phyloP scores from a whole-genome alignment of 2,888 invertebrate genomes.

The Cosmorhoe ocellata region DNA sequence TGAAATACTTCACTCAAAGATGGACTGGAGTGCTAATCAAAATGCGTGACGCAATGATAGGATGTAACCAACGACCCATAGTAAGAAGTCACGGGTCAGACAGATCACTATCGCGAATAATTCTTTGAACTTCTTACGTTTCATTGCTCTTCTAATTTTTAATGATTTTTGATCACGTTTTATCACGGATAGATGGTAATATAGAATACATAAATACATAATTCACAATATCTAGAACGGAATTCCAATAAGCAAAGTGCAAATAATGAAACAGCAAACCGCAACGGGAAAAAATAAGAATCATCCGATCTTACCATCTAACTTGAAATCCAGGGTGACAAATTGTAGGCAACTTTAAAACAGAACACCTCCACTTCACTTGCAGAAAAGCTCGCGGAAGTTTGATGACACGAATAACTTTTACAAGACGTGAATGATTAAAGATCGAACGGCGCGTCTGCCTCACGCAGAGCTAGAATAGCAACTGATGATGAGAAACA shows the following conservation, averaged over 20 bases:
- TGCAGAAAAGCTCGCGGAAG: constrained; percentile 48
- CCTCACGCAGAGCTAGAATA: constrained; percentile 40
- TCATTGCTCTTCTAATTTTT: background rate
- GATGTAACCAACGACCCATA: constrained; percentile 29
- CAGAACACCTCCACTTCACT: constrained; percentile 43
- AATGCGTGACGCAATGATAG: constrained; percentile 36
- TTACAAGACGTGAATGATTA: constrained; percentile 28
- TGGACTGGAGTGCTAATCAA: constrained; percentile 26
- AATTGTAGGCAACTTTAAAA: constrained; percentile 34
- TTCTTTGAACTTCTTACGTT: background rate
- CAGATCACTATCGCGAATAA: constrained; percentile 26
- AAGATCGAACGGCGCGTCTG: constrained; percentile 43
- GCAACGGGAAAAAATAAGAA: background rate
- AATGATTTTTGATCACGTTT: background rate
- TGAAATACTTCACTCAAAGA: constrained; percentile 4
- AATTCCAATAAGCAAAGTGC: background rate
- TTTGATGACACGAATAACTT: constrained; percentile 54
- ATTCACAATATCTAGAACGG: too few relatives aligned
- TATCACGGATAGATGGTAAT: too few relatives aligned
- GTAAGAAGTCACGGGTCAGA: constrained; percentile 26
- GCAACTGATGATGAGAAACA: constrained; percentile 58
- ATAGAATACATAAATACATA: too few relatives aligned
- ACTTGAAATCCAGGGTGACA: constrained; percentile 68
- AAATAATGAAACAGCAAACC: background rate
- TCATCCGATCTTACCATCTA: constrained; percentile 53